phyloP scores from a whole-genome alignment of 2,888 invertebrate genomes.

The Brachyptera risi region DNA sequence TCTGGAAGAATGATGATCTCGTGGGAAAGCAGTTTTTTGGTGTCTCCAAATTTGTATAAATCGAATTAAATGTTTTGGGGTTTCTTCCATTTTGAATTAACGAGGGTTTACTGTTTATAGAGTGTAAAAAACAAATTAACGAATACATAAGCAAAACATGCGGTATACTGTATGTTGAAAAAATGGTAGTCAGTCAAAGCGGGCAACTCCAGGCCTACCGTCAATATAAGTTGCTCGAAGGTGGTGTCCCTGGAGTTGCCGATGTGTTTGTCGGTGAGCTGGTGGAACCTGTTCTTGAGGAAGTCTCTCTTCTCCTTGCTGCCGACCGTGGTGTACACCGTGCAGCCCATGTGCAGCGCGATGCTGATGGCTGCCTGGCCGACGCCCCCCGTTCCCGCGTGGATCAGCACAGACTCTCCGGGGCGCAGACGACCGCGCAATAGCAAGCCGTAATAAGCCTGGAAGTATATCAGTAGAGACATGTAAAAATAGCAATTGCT shows the following conservation, averaged over 20 bases:
- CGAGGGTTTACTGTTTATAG: too few relatives aligned
- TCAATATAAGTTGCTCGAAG: constrained; percentile 81
- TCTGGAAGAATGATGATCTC: too few relatives aligned
- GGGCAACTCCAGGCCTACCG: too few relatives aligned
- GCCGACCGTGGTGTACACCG: constrained; percentile 89
- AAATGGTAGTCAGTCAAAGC: neutral
- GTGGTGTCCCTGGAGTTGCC: constrained; percentile 81
- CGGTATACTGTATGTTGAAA: neutral
- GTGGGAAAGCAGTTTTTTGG: too few relatives aligned
- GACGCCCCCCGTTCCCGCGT: constrained; percentile 94
- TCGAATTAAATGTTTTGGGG: too few relatives aligned
- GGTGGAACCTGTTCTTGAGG: constrained; percentile 63
- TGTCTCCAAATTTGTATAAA: too few relatives aligned
- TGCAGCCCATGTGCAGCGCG: constrained; percentile 83
- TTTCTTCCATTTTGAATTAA: too few relatives aligned
- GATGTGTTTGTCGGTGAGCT: constrained; percentile 52
- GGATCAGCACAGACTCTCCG: constrained; percentile 85
- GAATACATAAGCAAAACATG: neutral
- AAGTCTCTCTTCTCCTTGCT: constrained; percentile 83
- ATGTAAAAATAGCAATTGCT: too few relatives aligned
- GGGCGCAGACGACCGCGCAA: constrained; percentile 80
- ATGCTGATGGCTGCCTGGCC: constrained; percentile 96
- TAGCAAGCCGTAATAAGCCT: constrained; percentile 81
- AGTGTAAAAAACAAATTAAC: too few relatives aligned
- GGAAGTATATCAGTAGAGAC: constrained; percentile 35